Evolutionary conservation across 2,113 vertebrate genomes (phyloP), one percentile per base, ranked within the genome.

Genomic region (Aegithalos caudatus): DNA sequence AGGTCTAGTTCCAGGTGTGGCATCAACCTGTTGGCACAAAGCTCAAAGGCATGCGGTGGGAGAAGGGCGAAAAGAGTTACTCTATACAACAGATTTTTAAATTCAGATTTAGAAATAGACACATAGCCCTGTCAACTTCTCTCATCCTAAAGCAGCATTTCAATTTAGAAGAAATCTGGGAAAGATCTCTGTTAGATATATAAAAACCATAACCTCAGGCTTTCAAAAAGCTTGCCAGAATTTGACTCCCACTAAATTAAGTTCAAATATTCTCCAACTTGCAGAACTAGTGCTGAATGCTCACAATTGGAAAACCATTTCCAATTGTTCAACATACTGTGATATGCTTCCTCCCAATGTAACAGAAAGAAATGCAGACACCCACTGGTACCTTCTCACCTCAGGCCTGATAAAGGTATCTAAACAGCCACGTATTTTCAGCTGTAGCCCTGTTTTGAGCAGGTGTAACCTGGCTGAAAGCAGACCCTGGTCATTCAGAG

Each of bases 31-130:
- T 4, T 40, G 11, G 21, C 38, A 62, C n/a, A 47, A 74, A 92
- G 21, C 22, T 76, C n/a, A 53, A 12, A 29, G 15, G 44, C 1
- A 9, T 10, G 33, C 0, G 0, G 13, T 3, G 4, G 2, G 4
- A 8, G 1, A 5, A 6, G 8, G 2, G 31, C 2, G 40, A 21
- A 4, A 35, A n/a, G 35, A 62, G 10, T 58, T 81, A 40, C 31
- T 61, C n/a, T 20, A 12, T 6, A 28, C 8, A 65, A 78, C 11
- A 14, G 1, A 64, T 60, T 90, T 64, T 37, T 86, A 47, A 86
- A 74, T 48, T 74, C 47, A 58, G 5, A 42, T 78, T 78, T 51
- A 40, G 35, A 58, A 86, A 54, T 16, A 3, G 24, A 73, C 40
- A 57, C 13, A 15, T 0, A 80, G 5, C 12, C 44, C 50, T 58